phyloP scores from a whole-genome alignment of 2,888 invertebrate genomes.

The Cataglyphis livida region DNA sequence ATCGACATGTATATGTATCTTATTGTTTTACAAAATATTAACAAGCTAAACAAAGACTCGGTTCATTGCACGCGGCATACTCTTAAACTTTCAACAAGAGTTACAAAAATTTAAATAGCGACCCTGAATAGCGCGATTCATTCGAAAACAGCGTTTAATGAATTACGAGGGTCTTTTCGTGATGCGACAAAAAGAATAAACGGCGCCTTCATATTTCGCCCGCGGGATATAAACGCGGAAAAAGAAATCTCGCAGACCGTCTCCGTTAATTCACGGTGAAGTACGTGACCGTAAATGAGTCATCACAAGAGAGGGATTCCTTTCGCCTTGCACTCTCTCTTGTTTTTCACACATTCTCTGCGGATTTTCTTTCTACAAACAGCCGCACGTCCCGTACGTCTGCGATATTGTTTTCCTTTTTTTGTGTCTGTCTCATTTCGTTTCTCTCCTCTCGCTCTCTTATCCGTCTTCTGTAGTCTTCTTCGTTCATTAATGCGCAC shows the following conservation, averaged over 20 bases:
- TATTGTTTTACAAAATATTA: neutral
- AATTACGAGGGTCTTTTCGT: constrained; percentile 23
- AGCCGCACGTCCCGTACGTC: neutral
- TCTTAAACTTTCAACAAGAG: constrained; percentile 1
- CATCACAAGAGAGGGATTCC: constrained; percentile 21
- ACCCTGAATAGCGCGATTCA: constrained; percentile 27
- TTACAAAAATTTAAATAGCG: neutral
- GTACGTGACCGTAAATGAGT: constrained; percentile 50
- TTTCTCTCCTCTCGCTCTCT: neutral
- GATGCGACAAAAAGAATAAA: neutral
- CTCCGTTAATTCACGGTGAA: constrained; percentile 38
- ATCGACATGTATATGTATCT: neutral
- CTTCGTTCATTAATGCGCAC: constrained; percentile 11
- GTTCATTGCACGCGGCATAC: neutral
- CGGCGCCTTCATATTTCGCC: constrained; percentile 1
- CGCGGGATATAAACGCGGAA: constrained; percentile 13
- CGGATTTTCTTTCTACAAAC: constrained; percentile 19
- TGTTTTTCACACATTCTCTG: neutral
- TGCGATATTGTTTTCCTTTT: constrained; percentile 11
- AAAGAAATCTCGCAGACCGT: constrained; percentile 39
- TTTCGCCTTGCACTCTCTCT: neutral
- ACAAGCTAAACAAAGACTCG: neutral
- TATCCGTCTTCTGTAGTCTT: neutral
- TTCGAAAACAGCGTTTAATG: constrained; percentile 21
- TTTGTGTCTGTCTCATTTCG: neutral